Percentiles rank a stretch among this genome's conserved stretches.
phyloP scores from a whole-genome alignment of 2,797 vertebrate genomes.

The Rhinogobio ventralis region DNA sequence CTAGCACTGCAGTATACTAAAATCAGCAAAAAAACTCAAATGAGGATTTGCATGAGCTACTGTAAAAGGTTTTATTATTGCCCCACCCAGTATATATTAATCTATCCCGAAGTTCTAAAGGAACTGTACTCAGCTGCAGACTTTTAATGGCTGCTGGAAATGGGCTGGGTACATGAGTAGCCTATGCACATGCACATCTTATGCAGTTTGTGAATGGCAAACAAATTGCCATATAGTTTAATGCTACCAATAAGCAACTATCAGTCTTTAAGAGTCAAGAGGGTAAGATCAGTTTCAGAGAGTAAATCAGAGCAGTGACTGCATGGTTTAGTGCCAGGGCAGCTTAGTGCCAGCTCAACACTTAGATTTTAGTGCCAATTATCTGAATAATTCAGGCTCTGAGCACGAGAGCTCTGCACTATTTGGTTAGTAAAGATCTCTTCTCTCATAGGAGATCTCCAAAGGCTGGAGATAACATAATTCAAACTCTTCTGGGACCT shows the following conservation, averaged over 20 bases:
- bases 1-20: conserved; percentile 3
- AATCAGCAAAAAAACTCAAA: conserved; percentile 3
- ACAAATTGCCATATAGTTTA: conserved; percentile 20
- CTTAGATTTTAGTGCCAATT: conserved; percentile 42
- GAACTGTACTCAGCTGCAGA: conserved; percentile 40
- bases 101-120: conserved; percentile 26
- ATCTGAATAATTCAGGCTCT: conserved; percentile 34
- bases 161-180: conserved; percentile 28
- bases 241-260: conserved; percentile 1
- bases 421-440: conserved; percentile 42
- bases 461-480: conserved; percentile 16
- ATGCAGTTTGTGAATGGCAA: conserved; percentile 20
- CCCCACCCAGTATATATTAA: conserved; percentile 19
- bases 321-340: not conserved
- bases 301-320: conserved; percentile 14
- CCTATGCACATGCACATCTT: conserved; percentile 3
- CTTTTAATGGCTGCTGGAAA: conserved; percentile 47
- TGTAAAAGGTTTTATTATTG: conserved; percentile 14
- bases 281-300: conserved; percentile 38
- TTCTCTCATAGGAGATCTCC: conserved; percentile 24
- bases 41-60: conserved; percentile 6
- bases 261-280: conserved; percentile 8
- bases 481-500: not conserved
- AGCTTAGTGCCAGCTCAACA: conserved; percentile 28
- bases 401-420: not conserved